A percentile compares a stretch with the other conserved stretches of the same genome.
Conservation (phyloP, 1,140 invertebrate genomes). For the Mizuhopecten yessoensis region DNA sequence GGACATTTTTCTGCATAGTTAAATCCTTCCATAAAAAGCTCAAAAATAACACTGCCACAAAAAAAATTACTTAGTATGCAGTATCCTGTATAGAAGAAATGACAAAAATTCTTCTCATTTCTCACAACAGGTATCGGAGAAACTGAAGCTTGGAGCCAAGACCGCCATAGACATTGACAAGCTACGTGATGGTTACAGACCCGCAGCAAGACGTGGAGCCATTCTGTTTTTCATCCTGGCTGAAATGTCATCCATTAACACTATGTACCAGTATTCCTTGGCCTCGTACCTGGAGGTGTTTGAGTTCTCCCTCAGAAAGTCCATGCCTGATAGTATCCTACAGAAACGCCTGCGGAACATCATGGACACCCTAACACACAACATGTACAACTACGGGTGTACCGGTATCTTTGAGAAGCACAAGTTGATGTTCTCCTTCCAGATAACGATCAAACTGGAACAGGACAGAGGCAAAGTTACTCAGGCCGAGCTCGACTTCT, state of each 20-base stretch:
- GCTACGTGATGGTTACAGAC: conserved; percentile 91
- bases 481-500: conserved; percentile 93
- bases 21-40: too few relatives aligned
- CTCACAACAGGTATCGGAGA: conserved; percentile 87
- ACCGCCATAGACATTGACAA: conserved; percentile 92
- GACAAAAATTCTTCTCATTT: too few relatives aligned
- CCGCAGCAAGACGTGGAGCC: conserved; percentile 92
- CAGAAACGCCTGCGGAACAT: conserved; percentile 90
- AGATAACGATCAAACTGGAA: conserved; percentile 93
- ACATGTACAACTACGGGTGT: conserved; percentile 94
- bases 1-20: too few relatives aligned
- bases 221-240: conserved; percentile 94
- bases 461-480: conserved; percentile 87
- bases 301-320: conserved; percentile 90
- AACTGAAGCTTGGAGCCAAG: conserved; percentile 88
- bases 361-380: conserved; percentile 91
- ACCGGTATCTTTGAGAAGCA: conserved; percentile 95
- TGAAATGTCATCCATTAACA: conserved; percentile 92
- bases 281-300: conserved; percentile 88
- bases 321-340: conserved; percentile 90
- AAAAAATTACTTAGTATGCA: too few relatives aligned
- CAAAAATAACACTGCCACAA: too few relatives aligned
- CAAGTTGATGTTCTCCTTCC: conserved; percentile 94
- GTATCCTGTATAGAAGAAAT: too few relatives aligned
- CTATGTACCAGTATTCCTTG: conserved; percentile 96